Evolutionary conservation across 2,797 vertebrate genomes (phyloP).

Genomic region (Anisognathus igniventris): DNA sequence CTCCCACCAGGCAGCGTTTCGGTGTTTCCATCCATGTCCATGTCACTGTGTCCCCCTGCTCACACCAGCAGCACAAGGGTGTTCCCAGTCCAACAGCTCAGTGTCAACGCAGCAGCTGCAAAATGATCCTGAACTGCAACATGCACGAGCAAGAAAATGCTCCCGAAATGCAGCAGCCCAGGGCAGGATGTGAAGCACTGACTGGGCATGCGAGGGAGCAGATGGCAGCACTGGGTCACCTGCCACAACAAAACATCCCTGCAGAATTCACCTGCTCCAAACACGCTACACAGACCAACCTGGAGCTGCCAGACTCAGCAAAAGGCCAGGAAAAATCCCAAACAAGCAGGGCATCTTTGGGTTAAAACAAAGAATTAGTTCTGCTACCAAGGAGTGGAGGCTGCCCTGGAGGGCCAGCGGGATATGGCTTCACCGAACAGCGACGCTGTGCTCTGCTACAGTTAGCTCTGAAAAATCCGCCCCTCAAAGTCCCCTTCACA

Average conservation of each 20-base stretch:
- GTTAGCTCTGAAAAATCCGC: slow-evolving; percentile 31
- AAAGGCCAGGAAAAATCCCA: neutral
- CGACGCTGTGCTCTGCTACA: slow-evolving; percentile 63
- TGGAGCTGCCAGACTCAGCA: neutral
- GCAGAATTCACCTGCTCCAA: neutral
- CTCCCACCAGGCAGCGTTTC: neutral
- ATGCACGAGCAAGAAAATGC: neutral
- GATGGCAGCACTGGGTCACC: neutral
- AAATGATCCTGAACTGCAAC: neutral
- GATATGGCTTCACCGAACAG: slow-evolving; percentile 73
- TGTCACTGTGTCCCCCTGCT: neutral
- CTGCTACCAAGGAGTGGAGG: slow-evolving; percentile 29
- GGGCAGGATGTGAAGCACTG: neutral
- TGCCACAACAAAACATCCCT: neutral
- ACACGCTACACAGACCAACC: neutral
- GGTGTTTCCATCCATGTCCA: neutral
- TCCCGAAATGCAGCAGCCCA: neutral
- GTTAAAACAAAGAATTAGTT: slow-evolving; percentile 1
- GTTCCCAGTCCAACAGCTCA: neutral
- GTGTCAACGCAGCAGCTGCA: neutral
- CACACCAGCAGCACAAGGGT: neutral
- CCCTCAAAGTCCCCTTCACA: slow-evolving; percentile 48
- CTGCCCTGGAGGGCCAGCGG: slow-evolving; percentile 52
- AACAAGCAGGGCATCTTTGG: slow-evolving; percentile 49
- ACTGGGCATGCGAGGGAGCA: fast-evolving